Evolutionary conservation across 2,797 vertebrate genomes (phyloP).

Genomic region (Catamblyrhynchus diadema): DNA sequence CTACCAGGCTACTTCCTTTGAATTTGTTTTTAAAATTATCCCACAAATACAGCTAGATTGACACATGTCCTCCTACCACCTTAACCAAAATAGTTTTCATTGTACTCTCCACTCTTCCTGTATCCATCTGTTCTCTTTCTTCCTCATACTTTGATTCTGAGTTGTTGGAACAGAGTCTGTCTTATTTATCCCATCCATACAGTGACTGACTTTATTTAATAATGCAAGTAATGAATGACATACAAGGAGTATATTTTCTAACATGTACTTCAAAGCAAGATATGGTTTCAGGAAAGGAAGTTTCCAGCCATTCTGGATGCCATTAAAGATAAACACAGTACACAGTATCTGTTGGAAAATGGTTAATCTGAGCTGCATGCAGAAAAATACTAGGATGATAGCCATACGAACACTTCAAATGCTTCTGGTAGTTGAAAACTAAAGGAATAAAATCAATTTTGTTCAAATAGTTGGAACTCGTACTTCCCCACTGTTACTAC

Average conservation of each 20-base stretch:
- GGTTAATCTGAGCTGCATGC: neutral
- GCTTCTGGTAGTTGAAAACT: neutral
- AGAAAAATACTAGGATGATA: neutral
- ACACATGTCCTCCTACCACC: slow-evolving; percentile 56
- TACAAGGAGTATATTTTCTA: neutral
- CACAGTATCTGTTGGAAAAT: neutral
- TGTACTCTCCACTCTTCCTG: slow-evolving; percentile 28
- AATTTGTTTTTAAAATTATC: neutral
- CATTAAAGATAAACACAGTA: neutral
- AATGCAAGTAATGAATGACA: neutral
- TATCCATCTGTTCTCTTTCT: slow-evolving; percentile 54
- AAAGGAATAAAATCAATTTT: neutral
- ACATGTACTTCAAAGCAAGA: neutral
- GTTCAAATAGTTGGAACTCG: neutral
- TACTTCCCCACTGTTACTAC: neutral
- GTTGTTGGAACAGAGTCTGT: neutral
- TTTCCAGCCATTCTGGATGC: neutral
- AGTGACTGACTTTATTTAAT: slow-evolving; percentile 1
- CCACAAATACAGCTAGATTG: slow-evolving; percentile 10
- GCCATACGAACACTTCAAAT: neutral
- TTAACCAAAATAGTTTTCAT: slow-evolving; percentile 33
- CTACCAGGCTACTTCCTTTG: neutral
- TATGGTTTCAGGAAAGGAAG: neutral
- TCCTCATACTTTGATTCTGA: neutral
- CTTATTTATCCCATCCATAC: neutral